These are phyloP conservation scores for Coptotermes formosanus DNA, from an alignment of 1,140 invertebrate species.

Conservation along the genomic window DNA sequence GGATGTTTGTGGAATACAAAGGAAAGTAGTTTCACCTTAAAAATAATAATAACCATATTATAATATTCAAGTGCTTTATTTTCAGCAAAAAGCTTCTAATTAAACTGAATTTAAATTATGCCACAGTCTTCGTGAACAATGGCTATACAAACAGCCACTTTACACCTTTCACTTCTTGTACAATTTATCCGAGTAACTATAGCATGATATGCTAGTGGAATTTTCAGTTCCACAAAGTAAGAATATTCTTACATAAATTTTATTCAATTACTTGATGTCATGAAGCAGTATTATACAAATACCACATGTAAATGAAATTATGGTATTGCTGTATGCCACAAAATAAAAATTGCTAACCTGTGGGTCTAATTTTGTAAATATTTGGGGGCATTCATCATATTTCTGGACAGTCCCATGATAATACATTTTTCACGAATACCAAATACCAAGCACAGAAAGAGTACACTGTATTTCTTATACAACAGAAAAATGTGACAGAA, in stretches of 20 bases:
- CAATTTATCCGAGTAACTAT: background rate
- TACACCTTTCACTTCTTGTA: background rate
- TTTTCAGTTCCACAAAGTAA: background rate
- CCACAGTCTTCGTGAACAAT: too few species aligned
- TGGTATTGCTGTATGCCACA: background rate
- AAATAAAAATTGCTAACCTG: background rate
- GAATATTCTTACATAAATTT: background rate
- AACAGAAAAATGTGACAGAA: background rate
- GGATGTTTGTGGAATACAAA: too few species aligned
- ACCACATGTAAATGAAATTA: background rate
- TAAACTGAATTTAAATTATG: too few species aligned
- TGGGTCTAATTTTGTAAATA: background rate
- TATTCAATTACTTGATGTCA: background rate
- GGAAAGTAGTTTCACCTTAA: too few species aligned
- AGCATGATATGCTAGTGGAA: background rate
- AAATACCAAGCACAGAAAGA: background rate
- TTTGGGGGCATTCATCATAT: background rate
- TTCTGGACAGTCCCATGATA: background rate
- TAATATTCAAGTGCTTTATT: too few species aligned
- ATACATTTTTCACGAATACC: background rate
- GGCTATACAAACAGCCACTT: too few species aligned
- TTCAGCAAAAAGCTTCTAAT: too few species aligned
- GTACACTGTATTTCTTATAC: background rate
- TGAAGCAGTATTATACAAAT: slow-evolving; percentile 10
- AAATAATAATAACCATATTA: too few species aligned